Evolutionary conservation across 2,888 invertebrate genomes (phyloP), one percentile per base, ranked within the genome.

Genomic region (Pharmacophagus antenor): DNA sequence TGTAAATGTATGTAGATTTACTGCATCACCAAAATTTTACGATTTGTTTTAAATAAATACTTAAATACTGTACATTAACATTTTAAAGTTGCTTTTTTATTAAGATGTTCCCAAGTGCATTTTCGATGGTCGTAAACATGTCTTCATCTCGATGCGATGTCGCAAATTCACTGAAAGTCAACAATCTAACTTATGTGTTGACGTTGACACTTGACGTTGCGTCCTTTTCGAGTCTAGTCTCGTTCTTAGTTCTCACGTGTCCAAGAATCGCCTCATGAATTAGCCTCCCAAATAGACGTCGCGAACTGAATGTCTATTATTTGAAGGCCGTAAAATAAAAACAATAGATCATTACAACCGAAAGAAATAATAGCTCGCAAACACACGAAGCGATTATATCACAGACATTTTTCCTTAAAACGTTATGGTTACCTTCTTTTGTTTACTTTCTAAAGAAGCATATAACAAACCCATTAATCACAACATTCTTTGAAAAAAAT

Each of bases 281-380:
- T 61, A 60, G 66, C 67, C 63, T 67, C 66, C 63, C 66, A 66
- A 64, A 65, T 65, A 62, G 42, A 59, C 55, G 49, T 50, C 63
- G 63, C 62, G 63, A 51, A 56, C 48, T 15, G 65, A 66, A 66
- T 66, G 58, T 42, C 48, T 68, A 63, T 66, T 64, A 66, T 66
- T 64, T 60, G 61, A 60, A 21, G 41, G 42, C 56, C 49, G 60
- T 66, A 65, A 66, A 68, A 63, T 56, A 54, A 50, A 62, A 63
- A 69, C 66, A 67, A 67, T 69, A 63, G 63, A 64, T 66, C 64
- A 63, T 67, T 70, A 68, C 59, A 65, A 52, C n/a, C 8, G 20
- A 22, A 47, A 27, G 21, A 46, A 55, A 54, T 54, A 18, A 44
- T 54, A 27, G n/a, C 44, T 8, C 10, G n/a, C 20, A 20, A 47